A percentile compares a stretch with the other conserved stretches of the same genome.
These are phyloP conservation scores for Clarias platycephalus DNA, from an alignment of 2,797 vertebrate species.

Conservation along the genomic window DNA sequence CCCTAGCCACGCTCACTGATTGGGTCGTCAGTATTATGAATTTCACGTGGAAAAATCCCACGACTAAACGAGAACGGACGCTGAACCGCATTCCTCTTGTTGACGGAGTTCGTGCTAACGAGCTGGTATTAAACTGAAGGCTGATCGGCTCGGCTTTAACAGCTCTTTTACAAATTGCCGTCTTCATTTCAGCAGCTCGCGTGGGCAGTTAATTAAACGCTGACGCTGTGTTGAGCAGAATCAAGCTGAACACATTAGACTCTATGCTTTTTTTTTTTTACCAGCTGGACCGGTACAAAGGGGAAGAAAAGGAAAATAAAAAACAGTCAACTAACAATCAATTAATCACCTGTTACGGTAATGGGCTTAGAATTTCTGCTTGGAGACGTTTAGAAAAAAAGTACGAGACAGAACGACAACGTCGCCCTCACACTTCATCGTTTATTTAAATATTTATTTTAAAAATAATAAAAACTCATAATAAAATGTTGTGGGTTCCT, in stretches of 20 bases:
- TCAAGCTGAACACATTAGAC: background rate
- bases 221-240: slow-evolving; percentile 1
- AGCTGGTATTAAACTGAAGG: background rate
- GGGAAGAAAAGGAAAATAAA: background rate
- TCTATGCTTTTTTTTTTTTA: background rate
- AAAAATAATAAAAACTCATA: no score
- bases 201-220: slow-evolving; percentile 29
- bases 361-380: background rate
- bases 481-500: no score
- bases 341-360: background rate
- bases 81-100: background rate
- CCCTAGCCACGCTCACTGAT: background rate
- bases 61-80: background rate
- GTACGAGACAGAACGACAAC: background rate
- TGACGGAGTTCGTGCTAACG: background rate
- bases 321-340: background rate
- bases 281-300: background rate
- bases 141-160: background rate
- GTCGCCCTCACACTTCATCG: no score
- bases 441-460: no score
- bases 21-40: background rate
- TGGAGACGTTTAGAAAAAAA: no score
- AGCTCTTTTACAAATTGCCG: slow-evolving; percentile 20
- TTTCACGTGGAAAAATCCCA: background rate
- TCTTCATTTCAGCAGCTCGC: slow-evolving; percentile 16